A percentile compares a stretch with the other conserved stretches of the same genome.
Evolutionary conservation across 2,888 invertebrate genomes (phyloP).

Genomic region (Trichopoda pennipes): DNA sequence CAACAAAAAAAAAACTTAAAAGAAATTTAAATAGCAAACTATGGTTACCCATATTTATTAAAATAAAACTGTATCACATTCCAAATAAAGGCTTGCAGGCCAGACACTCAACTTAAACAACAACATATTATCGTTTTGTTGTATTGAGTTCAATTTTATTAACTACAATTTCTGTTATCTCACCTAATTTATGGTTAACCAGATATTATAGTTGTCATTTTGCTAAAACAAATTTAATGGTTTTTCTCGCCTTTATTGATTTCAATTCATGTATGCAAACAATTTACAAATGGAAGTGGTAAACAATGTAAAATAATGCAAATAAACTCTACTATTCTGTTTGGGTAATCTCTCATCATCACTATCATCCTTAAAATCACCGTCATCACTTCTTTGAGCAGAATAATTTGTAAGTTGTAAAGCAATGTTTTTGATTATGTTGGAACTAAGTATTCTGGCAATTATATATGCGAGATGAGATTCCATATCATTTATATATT

Average conservation of each 20-base stretch:
- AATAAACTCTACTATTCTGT: conserved; percentile 1
- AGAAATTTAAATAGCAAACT: too few relatives aligned
- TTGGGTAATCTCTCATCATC: background rate
- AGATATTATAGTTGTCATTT: background rate
- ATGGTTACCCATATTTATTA: too few relatives aligned
- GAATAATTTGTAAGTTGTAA: background rate
- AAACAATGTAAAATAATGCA: conserved; percentile 58
- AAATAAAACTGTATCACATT: too few relatives aligned
- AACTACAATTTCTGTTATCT: background rate
- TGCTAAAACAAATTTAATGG: background rate
- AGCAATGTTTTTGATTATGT: background rate
- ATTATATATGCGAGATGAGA: background rate
- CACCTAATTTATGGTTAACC: background rate
- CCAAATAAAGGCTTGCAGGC: too few relatives aligned
- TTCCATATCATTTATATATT: too few relatives aligned
- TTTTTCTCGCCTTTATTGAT: conserved; percentile 1
- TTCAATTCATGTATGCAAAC: conserved; percentile 74
- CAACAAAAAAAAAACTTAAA: too few relatives aligned
- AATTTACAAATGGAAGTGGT: conserved; percentile 75
- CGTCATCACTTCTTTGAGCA: background rate
- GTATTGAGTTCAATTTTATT: background rate
- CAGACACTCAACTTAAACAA: too few relatives aligned
- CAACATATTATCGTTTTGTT: background rate
- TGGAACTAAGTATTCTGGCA: background rate
- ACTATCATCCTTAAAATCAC: background rate